Conservation (phyloP, 2,797 vertebrate species). For the Leptoclinus maculatus region DNA sequence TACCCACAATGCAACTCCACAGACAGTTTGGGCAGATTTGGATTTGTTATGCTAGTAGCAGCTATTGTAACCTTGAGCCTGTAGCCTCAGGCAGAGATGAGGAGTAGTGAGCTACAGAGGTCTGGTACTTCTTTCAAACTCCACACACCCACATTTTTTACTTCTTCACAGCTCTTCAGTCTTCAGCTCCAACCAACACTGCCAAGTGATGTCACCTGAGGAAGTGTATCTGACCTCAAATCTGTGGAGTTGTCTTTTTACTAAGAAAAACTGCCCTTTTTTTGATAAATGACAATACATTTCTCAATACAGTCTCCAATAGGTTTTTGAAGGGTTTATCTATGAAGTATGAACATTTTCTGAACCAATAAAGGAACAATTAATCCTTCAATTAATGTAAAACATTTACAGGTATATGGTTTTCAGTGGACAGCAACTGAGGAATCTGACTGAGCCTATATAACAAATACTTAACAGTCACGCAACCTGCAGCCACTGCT, state of each 20-base stretch:
- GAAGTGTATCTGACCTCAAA: not conserved
- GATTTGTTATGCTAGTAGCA: not conserved
- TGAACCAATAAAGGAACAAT: not conserved
- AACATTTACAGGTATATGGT: not conserved
- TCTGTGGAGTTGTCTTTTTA: not conserved
- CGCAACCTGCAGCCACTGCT: conserved; percentile 88
- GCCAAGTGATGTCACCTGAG: not conserved
- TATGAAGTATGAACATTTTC: not conserved
- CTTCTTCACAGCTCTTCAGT: not conserved
- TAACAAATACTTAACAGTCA: not conserved
- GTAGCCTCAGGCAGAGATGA: not conserved
- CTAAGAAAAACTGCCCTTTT: not conserved
- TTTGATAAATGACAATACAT: not conserved
- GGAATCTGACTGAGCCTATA: not conserved
- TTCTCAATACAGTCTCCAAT: not conserved
- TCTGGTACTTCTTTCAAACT: not conserved
- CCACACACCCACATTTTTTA: too few relatives aligned
- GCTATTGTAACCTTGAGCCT: not conserved
- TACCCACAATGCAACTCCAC: not conserved
- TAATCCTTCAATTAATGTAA: too few relatives aligned
- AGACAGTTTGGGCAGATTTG: not conserved
- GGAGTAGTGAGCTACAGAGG: not conserved
- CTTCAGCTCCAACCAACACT: not conserved
- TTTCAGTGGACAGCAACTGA: not conserved
- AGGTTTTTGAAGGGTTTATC: not conserved